These are phyloP conservation scores for Melipona bicolor DNA, from an alignment of 2,888 invertebrate genomes.

Conservation along the genomic window DNA sequence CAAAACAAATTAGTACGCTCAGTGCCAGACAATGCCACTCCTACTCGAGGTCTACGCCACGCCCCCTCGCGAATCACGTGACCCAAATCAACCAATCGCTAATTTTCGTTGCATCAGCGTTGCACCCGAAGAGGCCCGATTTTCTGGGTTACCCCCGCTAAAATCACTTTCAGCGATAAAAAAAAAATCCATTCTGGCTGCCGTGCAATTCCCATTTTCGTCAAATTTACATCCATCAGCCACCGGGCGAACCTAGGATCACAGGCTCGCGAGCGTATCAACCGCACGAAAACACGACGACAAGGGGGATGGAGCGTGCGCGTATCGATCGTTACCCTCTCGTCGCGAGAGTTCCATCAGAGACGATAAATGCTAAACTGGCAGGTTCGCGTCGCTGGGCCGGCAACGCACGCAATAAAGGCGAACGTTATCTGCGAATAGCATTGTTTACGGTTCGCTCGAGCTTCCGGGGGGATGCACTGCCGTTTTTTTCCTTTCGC, in stretches of 20 bases:
- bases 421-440: slow-evolving; percentile 58
- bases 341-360: slow-evolving; percentile 39
- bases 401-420: slow-evolving; percentile 68
- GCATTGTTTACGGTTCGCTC: slow-evolving; percentile 69
- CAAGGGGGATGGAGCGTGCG: not conserved
- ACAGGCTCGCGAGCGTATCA: not conserved
- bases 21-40: too few relatives aligned
- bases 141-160: too few relatives aligned
- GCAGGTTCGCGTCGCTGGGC: slow-evolving; percentile 61
- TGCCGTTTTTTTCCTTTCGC: not conserved
- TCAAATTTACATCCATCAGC: slow-evolving; percentile 4
- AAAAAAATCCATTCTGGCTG: not conserved
- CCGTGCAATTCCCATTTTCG: not conserved
- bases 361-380: slow-evolving; percentile 63
- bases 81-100: too few relatives aligned
- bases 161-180: not conserved
- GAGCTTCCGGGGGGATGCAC: slow-evolving; percentile 60
- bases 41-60: too few relatives aligned
- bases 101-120: too few relatives aligned
- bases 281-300: slow-evolving; percentile 33
- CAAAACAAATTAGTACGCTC: too few relatives aligned
- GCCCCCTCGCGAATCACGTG: too few relatives aligned
- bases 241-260: not conserved
- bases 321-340: slow-evolving; percentile 55
- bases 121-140: too few relatives aligned